These are phyloP conservation scores for Ia io DNA, from an alignment of 2,113 vertebrate genomes.

Conservation along the genomic window DNA sequence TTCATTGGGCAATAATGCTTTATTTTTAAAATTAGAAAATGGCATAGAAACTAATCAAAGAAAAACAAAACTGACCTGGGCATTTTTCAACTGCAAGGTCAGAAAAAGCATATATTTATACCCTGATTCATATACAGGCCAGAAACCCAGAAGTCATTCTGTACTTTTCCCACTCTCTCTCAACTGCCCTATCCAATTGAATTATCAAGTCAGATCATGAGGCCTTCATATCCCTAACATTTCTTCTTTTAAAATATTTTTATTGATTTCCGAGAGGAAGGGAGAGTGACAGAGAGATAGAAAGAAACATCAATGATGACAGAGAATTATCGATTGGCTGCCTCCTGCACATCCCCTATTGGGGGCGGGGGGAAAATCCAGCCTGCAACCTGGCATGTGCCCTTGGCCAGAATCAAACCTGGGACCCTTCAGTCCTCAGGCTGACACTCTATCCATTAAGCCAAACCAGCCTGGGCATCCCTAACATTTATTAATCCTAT, in stretches of 20 bases:
- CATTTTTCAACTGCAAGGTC: background rate
- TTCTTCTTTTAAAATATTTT: background rate
- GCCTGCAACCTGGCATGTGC: too few relatives aligned
- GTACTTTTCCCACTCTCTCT: background rate
- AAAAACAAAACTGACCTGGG: background rate
- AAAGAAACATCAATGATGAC: too few relatives aligned
- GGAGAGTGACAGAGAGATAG: too few relatives aligned
- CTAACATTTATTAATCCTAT: background rate
- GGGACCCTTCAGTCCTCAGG: too few relatives aligned
- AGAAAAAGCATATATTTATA: background rate
- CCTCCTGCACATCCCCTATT: too few relatives aligned
- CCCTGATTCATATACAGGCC: background rate
- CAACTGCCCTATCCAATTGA: background rate
- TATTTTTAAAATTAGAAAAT: constrained; percentile 15
- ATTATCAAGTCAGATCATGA: background rate
- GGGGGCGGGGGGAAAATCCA: too few relatives aligned
- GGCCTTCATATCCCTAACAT: background rate
- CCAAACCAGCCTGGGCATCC: background rate
- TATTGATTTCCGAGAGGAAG: too few relatives aligned
- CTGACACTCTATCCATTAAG: too few relatives aligned
- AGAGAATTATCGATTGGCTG: too few relatives aligned
- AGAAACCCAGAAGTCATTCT: background rate
- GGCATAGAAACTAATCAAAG: background rate
- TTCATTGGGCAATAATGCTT: background rate
- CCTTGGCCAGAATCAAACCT: too few relatives aligned